Percentiles rank a stretch among this genome's conserved stretches.
Evolutionary conservation across 2,113 vertebrate species (phyloP).

Genomic region (Microtus ochrogaster): DNA sequence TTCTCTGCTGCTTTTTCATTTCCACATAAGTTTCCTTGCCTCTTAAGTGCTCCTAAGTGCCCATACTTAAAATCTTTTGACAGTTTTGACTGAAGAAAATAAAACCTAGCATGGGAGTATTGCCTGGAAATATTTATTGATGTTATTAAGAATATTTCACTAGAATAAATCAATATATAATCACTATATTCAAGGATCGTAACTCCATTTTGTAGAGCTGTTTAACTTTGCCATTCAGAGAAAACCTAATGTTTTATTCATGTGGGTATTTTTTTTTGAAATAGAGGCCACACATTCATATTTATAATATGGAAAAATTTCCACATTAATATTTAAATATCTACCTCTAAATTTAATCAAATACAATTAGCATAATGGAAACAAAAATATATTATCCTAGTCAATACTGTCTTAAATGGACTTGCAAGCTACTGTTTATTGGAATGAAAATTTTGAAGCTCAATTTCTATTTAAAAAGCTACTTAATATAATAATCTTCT

Average conservation of each 20-base stretch:
- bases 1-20: background rate
- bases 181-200: conserved; percentile 63
- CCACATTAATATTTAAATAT: conserved; percentile 79
- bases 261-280: conserved; percentile 67
- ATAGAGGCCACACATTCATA: conserved; percentile 72
- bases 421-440: conserved; percentile 70
- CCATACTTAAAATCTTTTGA: conserved; percentile 7
- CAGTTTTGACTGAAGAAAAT: conserved; percentile 15
- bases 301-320: conserved; percentile 72
- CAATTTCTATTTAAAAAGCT: conserved; percentile 63
- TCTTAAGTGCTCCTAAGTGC: background rate
- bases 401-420: conserved; percentile 67
- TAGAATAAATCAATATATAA: conserved; percentile 75
- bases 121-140: conserved; percentile 70
- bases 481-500: conserved; percentile 35
- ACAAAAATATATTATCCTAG: conserved; percentile 69
- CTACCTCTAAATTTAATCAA: conserved; percentile 76
- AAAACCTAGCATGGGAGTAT: conserved; percentile 26
- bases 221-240: conserved; percentile 73
- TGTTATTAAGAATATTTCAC: conserved; percentile 65
- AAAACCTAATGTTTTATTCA: conserved; percentile 78
- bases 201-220: conserved; percentile 70
- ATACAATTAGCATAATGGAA: conserved; percentile 74
- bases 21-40: background rate
- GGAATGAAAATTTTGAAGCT: conserved; percentile 65